Evolutionary conservation across 2,113 vertebrate genomes (phyloP).

Genomic region (Dromaius novaehollandiae): DNA sequence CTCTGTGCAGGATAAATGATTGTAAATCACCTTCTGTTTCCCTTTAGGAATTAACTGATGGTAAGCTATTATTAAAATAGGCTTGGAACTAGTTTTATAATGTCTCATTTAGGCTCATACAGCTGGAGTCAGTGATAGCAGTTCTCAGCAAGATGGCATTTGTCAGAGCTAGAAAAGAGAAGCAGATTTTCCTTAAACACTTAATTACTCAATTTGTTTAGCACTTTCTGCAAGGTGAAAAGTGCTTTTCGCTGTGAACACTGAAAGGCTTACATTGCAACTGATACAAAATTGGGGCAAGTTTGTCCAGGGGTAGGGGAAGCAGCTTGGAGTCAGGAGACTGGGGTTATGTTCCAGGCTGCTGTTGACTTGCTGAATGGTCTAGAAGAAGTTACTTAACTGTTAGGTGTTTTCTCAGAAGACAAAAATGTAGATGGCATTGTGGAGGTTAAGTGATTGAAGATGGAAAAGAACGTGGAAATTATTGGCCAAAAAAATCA

Average conservation of each 20-base stretch:
- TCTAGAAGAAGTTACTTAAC: neutral
- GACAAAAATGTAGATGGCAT: neutral
- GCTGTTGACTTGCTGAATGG: neutral
- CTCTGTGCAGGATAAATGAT: neutral
- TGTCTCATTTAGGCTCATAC: neutral
- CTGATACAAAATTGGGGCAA: neutral
- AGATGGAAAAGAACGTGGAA: neutral
- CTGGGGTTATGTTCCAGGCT: neutral
- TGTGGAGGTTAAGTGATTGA: neutral
- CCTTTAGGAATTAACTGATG: neutral
- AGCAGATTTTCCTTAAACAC: neutral
- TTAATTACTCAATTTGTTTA: neutral
- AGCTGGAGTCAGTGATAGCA: neutral
- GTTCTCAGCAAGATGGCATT: neutral
- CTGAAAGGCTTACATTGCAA: neutral
- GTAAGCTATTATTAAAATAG: neutral
- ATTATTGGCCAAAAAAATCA: neutral
- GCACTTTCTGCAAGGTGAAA: neutral
- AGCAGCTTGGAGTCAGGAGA: neutral
- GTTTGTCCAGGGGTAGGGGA: neutral
- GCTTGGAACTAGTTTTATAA: neutral
- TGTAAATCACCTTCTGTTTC: neutral
- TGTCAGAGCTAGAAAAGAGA: conserved; percentile 1
- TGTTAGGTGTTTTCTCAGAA: neutral
- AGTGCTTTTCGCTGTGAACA: neutral